Evolutionary conservation across 1,140 invertebrate genomes (phyloP).

Genomic region (Meloidogyne exigua): DNA sequence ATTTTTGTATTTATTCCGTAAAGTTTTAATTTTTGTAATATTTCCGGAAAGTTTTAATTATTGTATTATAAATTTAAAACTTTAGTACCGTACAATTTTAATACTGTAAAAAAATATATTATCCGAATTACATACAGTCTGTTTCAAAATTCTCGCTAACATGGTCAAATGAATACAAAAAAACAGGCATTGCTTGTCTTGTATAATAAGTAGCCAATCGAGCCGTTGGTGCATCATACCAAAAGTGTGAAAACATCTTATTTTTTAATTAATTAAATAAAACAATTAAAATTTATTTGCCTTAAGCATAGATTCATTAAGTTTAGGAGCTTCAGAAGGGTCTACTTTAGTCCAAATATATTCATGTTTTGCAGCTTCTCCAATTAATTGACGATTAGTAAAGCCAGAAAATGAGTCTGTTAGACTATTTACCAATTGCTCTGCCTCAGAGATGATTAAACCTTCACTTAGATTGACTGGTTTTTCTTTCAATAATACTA

Average conservation of each 20-base stretch:
- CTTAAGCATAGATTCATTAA: slow-evolving; percentile 56
- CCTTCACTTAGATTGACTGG: slow-evolving; percentile 49
- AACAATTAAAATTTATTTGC: slow-evolving; percentile 25
- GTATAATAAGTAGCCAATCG: slow-evolving; percentile 56
- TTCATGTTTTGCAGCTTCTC: slow-evolving; percentile 61
- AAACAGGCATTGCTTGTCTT: slow-evolving; percentile 58
- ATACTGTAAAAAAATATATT: not conserved
- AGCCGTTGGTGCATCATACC: slow-evolving; percentile 62
- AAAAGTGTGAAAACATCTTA: slow-evolving; percentile 64
- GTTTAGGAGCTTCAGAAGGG: slow-evolving; percentile 45
- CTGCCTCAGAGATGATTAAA: slow-evolving; percentile 39
- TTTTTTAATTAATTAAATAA: not conserved
- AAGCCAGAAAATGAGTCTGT: slow-evolving; percentile 53
- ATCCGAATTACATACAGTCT: slow-evolving; percentile 41
- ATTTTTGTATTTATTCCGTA: no score
- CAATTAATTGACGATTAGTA: slow-evolving; percentile 56
- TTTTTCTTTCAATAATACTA: slow-evolving; percentile 61
- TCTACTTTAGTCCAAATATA: slow-evolving; percentile 61
- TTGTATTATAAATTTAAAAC: no score
- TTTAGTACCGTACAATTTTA: no score
- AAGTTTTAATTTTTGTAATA: no score
- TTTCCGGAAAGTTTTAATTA: not conserved
- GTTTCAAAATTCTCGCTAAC: slow-evolving; percentile 63
- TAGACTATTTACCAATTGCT: slow-evolving; percentile 56
- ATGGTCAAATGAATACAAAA: slow-evolving; percentile 63